Evolutionary conservation across 2,888 invertebrate genomes (phyloP).

Genomic region (Philopedon plagiatum): DNA sequence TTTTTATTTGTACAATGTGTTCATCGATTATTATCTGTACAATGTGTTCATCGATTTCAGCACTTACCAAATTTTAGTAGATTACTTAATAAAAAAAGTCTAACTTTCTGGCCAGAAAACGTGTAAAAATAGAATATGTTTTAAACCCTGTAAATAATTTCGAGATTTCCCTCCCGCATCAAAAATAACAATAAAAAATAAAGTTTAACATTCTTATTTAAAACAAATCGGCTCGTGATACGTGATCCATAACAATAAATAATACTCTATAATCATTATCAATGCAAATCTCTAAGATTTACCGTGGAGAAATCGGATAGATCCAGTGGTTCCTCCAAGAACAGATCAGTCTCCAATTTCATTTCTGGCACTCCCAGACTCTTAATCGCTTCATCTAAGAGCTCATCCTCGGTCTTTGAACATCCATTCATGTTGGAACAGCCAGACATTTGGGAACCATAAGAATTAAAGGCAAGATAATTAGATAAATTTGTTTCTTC

Average conservation of each 20-base stretch:
- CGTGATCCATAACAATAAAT: not conserved
- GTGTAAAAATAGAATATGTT: conserved; percentile 12
- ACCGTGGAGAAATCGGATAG: conserved; percentile 61
- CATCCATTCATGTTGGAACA: not conserved
- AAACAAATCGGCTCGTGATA: conserved; percentile 4
- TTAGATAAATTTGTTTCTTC: not conserved
- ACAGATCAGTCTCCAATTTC: conserved; percentile 55
- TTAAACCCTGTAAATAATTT: conserved; percentile 7
- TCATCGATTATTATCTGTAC: too few species aligned
- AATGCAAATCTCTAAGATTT: conserved; percentile 59
- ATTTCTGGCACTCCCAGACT: conserved; percentile 61
- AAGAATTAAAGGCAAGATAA: not conserved
- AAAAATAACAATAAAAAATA: conserved; percentile 5
- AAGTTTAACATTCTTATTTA: not conserved
- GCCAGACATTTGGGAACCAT: not conserved
- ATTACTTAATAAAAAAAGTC: too few species aligned
- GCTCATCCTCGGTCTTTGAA: conserved; percentile 53
- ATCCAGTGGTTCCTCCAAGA: conserved; percentile 16
- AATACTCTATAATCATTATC: not conserved
- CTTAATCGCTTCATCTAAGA: conserved; percentile 61
- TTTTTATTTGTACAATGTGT: too few species aligned
- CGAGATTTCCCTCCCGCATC: not conserved
- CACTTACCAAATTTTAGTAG: too few species aligned
- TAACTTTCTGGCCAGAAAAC: too few species aligned
- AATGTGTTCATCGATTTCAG: too few species aligned